Base-by-base conservation (phyloP, 2,113 vertebrate genomes). In the Myxocyprinus asiaticus region DNA sequence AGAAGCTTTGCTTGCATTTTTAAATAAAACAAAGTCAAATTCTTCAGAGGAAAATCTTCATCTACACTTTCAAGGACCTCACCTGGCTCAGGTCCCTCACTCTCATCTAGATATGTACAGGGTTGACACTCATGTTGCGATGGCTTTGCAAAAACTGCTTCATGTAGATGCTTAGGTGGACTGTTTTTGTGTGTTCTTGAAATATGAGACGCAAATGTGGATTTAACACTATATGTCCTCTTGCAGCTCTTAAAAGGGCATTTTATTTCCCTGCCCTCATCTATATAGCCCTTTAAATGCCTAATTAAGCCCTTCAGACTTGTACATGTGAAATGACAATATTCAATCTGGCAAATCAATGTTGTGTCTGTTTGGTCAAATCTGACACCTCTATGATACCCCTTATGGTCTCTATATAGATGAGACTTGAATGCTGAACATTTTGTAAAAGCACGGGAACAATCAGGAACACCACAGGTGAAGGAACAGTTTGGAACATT, bases 281-380 rank as follows among this genome's bases (percentile, higher is more conserved):
- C 33, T 4, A 81, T 67, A 44, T 76, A 53, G 44, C 8, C 56
- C 53, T 81, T 81, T 43, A 81, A 76, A 81, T 81, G 70, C 5
- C 10, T 43, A 65, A 72, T 15, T 4, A 74, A 50, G 9, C 33
- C 43, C 8, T 8, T 68, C 53, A 62, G 47, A 51, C 8, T 44
- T 76, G 47, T 67, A 76, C 17, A 81, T 76, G 42, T 76, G 43
- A 67, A 11, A 10, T 70, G 47, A 81, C 65, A 80, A 42, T 43
- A 10, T 55, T 67, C n/a, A 72, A 79, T 65, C n/a, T 72, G 78
- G n/a, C 78, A 79, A 72, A 44, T 72, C 58, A 80, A 2, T 47
- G 33, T 14, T 68, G 14, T 81, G 44, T 58, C 62, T 17, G 6
- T 74, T 69, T 73, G 47, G 11, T 70, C 42, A 67, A 62, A 67